Conservation (phyloP, 1,140 invertebrate species). For the Hyles euphorbiae region DNA sequence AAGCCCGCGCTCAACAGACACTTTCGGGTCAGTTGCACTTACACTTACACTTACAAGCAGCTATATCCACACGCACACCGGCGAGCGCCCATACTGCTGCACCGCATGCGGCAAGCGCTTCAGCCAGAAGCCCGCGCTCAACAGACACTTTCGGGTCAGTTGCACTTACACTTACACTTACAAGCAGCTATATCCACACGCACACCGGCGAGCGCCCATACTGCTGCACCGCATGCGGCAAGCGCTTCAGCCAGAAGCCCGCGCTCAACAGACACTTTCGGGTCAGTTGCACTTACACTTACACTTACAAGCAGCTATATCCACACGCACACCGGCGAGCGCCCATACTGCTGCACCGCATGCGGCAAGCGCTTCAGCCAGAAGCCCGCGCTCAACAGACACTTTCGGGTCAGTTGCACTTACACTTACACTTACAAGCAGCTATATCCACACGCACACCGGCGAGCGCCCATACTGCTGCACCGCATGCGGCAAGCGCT, state of each 20-base stretch:
- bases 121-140: conserved; percentile 46
- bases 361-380: conserved; percentile 45
- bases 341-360: conserved; percentile 18
- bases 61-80: conserved; percentile 12
- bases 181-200: background rate
- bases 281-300: no score
- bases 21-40: no score
- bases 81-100: conserved; percentile 22
- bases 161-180: no score
- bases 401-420: no score
- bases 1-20: conserved; percentile 39
- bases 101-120: conserved; percentile 35
- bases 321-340: conserved; percentile 17
- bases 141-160: conserved; percentile 9
- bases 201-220: conserved; percentile 19
- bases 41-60: no score
- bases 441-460: conserved; percentile 10
- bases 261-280: conserved; percentile 30
- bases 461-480: conserved; percentile 23
- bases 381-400: conserved; percentile 40
- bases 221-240: conserved; percentile 28
- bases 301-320: no score
- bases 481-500: conserved; percentile 31
- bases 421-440: no score
- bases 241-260: conserved; percentile 45